Conservation (phyloP, 2,888 invertebrate genomes). For the Agrenia bidenticulata region DNA sequence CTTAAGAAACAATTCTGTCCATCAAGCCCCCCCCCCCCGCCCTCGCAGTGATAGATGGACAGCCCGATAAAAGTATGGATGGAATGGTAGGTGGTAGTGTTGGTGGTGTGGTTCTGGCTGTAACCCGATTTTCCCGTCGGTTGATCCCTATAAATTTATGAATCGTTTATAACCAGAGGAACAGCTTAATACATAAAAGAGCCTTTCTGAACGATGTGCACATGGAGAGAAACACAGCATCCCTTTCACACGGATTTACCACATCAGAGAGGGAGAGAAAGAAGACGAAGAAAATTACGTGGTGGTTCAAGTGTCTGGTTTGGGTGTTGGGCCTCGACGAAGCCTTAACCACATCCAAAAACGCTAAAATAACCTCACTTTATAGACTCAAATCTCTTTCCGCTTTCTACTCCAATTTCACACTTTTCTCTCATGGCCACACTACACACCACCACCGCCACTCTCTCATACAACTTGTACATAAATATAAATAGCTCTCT, state of each 20-base stretch:
- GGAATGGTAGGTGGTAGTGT: no score
- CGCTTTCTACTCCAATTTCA: no score
- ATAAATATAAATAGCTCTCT: no score
- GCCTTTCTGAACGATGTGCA: background rate
- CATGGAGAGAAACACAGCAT: background rate
- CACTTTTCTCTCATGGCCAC: no score
- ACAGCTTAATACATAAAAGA: slow-evolving; percentile 9
- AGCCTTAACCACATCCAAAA: background rate
- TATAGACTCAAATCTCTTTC: background rate
- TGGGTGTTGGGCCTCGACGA: background rate
- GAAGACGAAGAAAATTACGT: slow-evolving; percentile 14
- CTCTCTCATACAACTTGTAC: no score
- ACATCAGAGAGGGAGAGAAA: slow-evolving; percentile 10
- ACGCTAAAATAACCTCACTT: slow-evolving; percentile 6
- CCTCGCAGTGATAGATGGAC: no score
- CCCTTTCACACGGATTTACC: slow-evolving; percentile 17
- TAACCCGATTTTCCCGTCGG: slow-evolving; percentile 13
- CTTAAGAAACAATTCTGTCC: no score
- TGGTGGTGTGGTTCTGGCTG: background rate
- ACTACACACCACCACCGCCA: no score
- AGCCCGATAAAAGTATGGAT: no score
- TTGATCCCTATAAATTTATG: slow-evolving; percentile 14
- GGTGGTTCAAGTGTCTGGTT: background rate
- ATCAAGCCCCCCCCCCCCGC: no score
- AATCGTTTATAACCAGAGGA: slow-evolving; percentile 12